phyloP scores from a whole-genome alignment of 2,113 vertebrate genomes.

The Collichthys lucidus region DNA sequence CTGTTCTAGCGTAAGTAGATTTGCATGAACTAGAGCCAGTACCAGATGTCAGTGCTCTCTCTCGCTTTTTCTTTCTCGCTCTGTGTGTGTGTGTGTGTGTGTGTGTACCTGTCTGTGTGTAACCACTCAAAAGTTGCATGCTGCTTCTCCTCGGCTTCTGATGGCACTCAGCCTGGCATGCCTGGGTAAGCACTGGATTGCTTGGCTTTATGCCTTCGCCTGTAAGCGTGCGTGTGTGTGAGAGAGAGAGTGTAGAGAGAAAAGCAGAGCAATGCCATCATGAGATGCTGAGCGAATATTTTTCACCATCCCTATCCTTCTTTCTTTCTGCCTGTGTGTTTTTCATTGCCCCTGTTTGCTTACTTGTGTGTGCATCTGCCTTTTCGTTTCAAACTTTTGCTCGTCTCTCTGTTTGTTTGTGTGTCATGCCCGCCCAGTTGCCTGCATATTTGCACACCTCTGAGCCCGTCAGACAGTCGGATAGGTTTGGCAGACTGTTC shows the following conservation, averaged over 20 bases:
- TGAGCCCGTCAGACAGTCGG: slow-evolving; percentile 43
- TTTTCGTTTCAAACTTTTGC: slow-evolving; percentile 54
- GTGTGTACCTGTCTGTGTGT: slow-evolving; percentile 25
- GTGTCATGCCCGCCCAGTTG: slow-evolving; percentile 34
- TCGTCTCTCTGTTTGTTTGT: slow-evolving; percentile 32
- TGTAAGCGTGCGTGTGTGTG: slow-evolving; percentile 17
- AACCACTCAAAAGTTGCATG: slow-evolving; percentile 48
- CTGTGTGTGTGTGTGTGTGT: slow-evolving; percentile 17
- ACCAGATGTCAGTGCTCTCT: slow-evolving; percentile 50
- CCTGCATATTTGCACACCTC: slow-evolving; percentile 59
- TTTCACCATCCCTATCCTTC: slow-evolving; percentile 10
- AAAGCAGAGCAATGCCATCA: slow-evolving; percentile 19
- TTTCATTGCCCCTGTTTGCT: slow-evolving; percentile 31
- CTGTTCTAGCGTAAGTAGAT: slow-evolving; percentile 47
- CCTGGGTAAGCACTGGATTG: slow-evolving; percentile 57
- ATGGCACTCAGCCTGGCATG: slow-evolving; percentile 52
- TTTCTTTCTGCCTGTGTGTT: background rate
- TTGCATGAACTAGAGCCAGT: slow-evolving; percentile 51
- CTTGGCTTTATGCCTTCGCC: slow-evolving; percentile 20
- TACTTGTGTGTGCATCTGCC: slow-evolving; percentile 38
- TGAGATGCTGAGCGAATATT: slow-evolving; percentile 38
- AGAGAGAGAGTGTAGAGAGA: background rate
- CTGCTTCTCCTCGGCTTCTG: slow-evolving; percentile 45
- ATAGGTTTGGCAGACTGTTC: slow-evolving; percentile 17
- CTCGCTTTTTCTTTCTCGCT: background rate